Percentiles rank a stretch among this genome's conserved stretches.
These are phyloP conservation scores for Jaculus jaculus DNA, from an alignment of 2,113 vertebrate species.

Conservation along the genomic window DNA sequence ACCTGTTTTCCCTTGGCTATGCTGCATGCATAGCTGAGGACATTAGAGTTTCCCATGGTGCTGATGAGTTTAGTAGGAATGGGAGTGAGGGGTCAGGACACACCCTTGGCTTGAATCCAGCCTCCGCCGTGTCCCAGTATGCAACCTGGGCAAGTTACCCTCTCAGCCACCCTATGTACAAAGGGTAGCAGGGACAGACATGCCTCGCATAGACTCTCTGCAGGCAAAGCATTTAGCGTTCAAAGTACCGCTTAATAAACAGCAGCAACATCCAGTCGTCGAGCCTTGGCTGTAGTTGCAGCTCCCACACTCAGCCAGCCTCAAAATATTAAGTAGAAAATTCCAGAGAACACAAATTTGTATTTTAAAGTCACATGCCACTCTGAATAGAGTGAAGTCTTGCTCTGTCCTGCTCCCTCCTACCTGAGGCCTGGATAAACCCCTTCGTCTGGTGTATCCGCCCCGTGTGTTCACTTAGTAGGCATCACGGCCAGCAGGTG, in stretches of 20 bases:
- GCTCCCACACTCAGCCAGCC: too few species aligned
- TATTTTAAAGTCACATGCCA: neutral
- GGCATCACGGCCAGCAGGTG: neutral
- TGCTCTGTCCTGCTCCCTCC: neutral
- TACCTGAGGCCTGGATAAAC: neutral
- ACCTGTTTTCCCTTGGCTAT: neutral
- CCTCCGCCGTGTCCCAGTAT: rapidly evolving
- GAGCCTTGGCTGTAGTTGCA: neutral
- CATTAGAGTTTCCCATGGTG: rapidly evolving
- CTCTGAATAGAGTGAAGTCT: neutral
- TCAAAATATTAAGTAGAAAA: neutral
- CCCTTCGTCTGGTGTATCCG: neutral
- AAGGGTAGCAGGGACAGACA: rapidly evolving
- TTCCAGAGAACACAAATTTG: neutral
- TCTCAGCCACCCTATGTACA: neutral
- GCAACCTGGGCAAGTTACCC: neutral
- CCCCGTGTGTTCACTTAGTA: neutral
- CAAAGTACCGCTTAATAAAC: neutral
- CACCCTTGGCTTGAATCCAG: too few species aligned
- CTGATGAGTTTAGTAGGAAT: rapidly evolving
- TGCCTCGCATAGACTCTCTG: neutral
- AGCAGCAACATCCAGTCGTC: neutral
- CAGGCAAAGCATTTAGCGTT: neutral
- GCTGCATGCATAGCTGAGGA: neutral
- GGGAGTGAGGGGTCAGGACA: too few species aligned